Evolutionary conservation across 2,113 vertebrate species (phyloP).

Genomic region (Panthera tigris): DNA sequence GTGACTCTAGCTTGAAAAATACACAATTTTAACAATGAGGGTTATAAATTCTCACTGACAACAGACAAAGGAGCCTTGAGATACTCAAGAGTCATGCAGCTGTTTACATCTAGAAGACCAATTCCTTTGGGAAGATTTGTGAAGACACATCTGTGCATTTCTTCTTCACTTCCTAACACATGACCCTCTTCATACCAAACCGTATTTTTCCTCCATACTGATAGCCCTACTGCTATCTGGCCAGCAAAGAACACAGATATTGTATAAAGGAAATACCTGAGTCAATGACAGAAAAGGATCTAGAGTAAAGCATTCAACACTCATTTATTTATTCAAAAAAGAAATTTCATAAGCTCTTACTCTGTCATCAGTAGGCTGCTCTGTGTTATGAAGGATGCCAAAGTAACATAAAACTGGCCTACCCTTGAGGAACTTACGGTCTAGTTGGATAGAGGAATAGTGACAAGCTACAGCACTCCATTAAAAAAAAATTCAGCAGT

Average conservation of each 20-base stretch:
- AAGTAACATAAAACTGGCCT: neutral
- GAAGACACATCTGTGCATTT: neutral
- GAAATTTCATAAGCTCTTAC: neutral
- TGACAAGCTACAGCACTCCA: neutral
- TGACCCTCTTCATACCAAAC: neutral
- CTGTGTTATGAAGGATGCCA: neutral
- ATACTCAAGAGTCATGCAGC: neutral
- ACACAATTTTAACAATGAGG: slow-evolving; percentile 74
- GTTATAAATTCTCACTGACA: slow-evolving; percentile 76
- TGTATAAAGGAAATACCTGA: neutral
- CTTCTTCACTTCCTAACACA: neutral
- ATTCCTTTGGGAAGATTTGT: neutral
- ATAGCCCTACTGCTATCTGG: neutral
- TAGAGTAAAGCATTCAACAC: neutral
- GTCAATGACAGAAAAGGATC: neutral
- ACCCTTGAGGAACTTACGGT: neutral
- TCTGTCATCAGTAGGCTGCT: neutral
- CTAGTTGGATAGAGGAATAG: neutral
- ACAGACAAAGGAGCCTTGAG: neutral
- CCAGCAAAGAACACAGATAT: neutral
- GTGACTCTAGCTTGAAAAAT: slow-evolving; percentile 77
- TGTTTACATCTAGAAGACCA: neutral
- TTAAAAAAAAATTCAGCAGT: neutral
- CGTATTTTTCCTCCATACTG: neutral
- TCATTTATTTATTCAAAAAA: slow-evolving; percentile 24